Conservation (phyloP, 2,797 vertebrate genomes). For the Typhlichthys eigenmanni region DNA sequence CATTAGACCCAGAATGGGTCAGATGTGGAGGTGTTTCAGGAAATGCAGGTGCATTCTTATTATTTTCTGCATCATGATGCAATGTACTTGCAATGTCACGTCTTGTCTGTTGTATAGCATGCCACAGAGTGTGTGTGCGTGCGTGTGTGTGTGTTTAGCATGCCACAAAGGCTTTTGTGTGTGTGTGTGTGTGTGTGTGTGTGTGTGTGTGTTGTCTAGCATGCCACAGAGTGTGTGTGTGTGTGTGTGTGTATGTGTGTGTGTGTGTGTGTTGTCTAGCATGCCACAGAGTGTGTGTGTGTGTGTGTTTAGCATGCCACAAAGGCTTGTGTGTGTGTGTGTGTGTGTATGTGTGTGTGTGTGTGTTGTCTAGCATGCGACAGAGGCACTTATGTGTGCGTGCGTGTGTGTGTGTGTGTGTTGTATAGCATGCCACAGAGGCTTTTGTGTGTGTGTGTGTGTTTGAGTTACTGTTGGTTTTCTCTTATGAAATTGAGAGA, state of each 20-base stretch:
- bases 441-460: neutral
- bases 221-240: too few relatives aligned
- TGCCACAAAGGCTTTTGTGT: too few relatives aligned
- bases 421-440: too few relatives aligned
- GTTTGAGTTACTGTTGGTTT: neutral
- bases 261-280: neutral
- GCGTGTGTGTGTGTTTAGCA: neutral
- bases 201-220: neutral
- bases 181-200: slow-evolving; percentile 1
- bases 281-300: neutral
- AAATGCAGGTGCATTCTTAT: too few relatives aligned
- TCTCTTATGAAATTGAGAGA: neutral
- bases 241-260: slow-evolving; percentile 3
- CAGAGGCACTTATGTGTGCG: neutral
- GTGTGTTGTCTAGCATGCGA: neutral
- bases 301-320: neutral
- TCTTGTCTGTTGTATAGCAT: neutral
- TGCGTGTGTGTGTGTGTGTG: slow-evolving; percentile 5
- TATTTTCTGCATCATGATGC: too few relatives aligned
- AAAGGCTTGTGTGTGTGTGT: neutral
- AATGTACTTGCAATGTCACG: neutral
- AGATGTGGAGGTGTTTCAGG: too few relatives aligned
- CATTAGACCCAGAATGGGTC: too few relatives aligned
- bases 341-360: slow-evolving; percentile 3
- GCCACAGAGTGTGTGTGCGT: neutral